A percentile compares a stretch with the other conserved stretches of the same genome.
These are phyloP conservation scores for Cataglyphis hispanica DNA, from an alignment of 1,140 invertebrate species.

Conservation along the genomic window DNA sequence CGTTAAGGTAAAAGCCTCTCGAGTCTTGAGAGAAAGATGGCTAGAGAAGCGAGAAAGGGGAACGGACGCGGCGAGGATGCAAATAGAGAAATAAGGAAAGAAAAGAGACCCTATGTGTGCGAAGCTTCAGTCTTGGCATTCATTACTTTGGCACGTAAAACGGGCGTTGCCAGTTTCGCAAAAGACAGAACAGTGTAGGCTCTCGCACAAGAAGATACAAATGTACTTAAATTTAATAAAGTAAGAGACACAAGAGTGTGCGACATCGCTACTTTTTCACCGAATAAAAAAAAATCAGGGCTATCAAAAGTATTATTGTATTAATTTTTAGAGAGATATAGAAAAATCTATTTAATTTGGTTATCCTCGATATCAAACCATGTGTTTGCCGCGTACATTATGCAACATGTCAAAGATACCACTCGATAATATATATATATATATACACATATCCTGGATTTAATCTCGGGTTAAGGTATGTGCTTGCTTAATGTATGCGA, in stretches of 20 bases:
- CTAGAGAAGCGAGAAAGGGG: constrained; percentile 24
- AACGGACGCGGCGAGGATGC: constrained; percentile 5
- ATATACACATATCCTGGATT: neutral
- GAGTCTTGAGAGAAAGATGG: constrained; percentile 53
- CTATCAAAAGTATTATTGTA: neutral
- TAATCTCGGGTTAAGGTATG: constrained; percentile 11
- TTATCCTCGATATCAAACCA: constrained; percentile 69
- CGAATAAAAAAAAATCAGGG: neutral
- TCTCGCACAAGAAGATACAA: constrained; percentile 53
- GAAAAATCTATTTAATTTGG: constrained; percentile 22
- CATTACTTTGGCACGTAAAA: constrained; percentile 72
- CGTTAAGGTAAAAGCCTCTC: constrained; percentile 70
- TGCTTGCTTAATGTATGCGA: constrained; percentile 48
- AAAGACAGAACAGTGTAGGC: constrained; percentile 76
- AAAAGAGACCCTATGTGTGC: constrained; percentile 51
- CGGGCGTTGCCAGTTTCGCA: constrained; percentile 73
- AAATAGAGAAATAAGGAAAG: constrained; percentile 46
- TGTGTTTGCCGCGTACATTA: constrained; percentile 64
- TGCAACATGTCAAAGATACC: constrained; percentile 65
- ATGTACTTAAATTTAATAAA: constrained; percentile 32
- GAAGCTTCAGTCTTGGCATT: constrained; percentile 55
- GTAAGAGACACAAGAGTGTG: neutral
- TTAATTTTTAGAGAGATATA: neutral
- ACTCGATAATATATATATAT: constrained; percentile 27
- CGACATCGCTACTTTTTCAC: neutral